phyloP scores from a whole-genome alignment of 2,113 vertebrate genomes.

The Ariopsis seemanni region DNA sequence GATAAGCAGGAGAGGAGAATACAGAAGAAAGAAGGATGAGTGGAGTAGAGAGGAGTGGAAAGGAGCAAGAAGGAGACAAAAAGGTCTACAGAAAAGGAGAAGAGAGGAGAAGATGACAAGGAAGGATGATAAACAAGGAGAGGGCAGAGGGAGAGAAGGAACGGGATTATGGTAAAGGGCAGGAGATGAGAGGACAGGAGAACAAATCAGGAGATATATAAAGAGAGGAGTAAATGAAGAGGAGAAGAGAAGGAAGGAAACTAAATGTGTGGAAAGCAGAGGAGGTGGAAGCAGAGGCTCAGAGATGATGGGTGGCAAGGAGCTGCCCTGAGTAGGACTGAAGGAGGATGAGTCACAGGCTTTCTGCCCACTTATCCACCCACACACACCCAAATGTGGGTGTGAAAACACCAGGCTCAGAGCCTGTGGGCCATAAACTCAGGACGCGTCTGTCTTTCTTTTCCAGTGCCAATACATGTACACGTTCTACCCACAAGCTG shows the following conservation, averaged over 20 bases:
- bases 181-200: not conserved
- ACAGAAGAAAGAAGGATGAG: not conserved
- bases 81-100: not conserved
- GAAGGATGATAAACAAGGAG: not conserved
- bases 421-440: slow-evolving; percentile 51
- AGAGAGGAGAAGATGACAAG: not conserved
- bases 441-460: slow-evolving; percentile 43
- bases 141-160: not conserved
- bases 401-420: slow-evolving; percentile 48
- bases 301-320: slow-evolving; percentile 19
- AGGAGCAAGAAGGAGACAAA: not conserved
- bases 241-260: slow-evolving; percentile 2
- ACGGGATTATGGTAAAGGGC: not conserved
- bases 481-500: slow-evolving; percentile 50
- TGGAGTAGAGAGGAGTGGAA: not conserved
- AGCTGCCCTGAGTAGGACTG: slow-evolving; percentile 47
- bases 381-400: slow-evolving; percentile 56
- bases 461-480: slow-evolving; percentile 43
- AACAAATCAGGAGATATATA: not conserved
- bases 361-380: slow-evolving; percentile 55
- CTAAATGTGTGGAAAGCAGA: not conserved
- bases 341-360: slow-evolving; percentile 55
- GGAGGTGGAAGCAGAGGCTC: slow-evolving; percentile 14
- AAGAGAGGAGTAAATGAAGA: slow-evolving; percentile 5
- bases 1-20: not conserved